phyloP scores from a whole-genome alignment of 2,113 vertebrate species.

The Setophaga coronata region DNA sequence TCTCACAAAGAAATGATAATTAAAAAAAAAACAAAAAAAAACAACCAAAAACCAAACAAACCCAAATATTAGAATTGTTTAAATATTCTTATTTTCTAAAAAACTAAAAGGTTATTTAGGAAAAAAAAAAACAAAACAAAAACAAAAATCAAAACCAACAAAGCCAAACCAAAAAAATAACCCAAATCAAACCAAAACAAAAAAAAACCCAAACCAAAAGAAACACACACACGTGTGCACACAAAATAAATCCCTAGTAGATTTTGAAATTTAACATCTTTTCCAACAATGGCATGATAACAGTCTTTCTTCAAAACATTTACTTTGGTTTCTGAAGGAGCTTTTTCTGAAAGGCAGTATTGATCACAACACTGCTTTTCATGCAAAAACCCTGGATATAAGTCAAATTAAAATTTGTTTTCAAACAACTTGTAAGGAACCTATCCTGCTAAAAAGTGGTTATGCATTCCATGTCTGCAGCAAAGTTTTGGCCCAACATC shows the following conservation, averaged over 20 bases:
- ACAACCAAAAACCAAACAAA: accelerated
- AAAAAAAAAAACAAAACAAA: neutral
- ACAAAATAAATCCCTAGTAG: neutral
- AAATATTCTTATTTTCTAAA: neutral
- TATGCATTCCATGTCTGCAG: neutral
- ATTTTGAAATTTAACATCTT: neutral
- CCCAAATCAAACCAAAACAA: neutral
- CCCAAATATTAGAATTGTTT: neutral
- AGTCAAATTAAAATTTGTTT: neutral
- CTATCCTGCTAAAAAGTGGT: neutral
- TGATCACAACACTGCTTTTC: neutral
- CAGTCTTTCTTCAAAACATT: neutral
- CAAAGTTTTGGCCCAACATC: neutral
- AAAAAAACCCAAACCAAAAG: neutral
- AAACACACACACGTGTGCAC: neutral
- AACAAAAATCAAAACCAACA: neutral
- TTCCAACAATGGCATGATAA: neutral
- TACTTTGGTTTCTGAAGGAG: neutral
- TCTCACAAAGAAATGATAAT: neutral
- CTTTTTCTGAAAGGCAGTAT: neutral
- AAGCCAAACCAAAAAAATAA: neutral
- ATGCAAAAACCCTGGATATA: neutral
- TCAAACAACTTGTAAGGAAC: neutral
- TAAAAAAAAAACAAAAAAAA: neutral
- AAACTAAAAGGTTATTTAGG: neutral